Evolutionary conservation across 1,140 invertebrate species (phyloP).

Genomic region (Sycophaga agraensis): DNA sequence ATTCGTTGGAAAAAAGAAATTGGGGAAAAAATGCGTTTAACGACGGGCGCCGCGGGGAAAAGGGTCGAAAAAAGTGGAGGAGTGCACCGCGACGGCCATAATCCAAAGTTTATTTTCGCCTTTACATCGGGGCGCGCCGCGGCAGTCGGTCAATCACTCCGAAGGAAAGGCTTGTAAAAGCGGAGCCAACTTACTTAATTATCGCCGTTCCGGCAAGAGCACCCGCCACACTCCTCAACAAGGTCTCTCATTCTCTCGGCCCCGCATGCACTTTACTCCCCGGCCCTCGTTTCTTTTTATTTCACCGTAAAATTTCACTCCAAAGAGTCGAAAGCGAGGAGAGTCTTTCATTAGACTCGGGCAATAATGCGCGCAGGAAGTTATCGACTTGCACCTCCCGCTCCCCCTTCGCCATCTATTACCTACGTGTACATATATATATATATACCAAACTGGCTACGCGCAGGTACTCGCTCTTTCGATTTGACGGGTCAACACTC

Average conservation of each 20-base stretch:
- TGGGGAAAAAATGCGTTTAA: too few relatives aligned
- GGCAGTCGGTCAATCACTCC: too few relatives aligned
- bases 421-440: too few relatives aligned
- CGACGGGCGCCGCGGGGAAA: too few relatives aligned
- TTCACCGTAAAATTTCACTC: conserved; percentile 9
- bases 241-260: conserved; percentile 1
- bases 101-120: too few relatives aligned
- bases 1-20: too few relatives aligned
- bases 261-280: conserved; percentile 6
- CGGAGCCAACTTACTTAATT: conserved; percentile 12
- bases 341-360: conserved; percentile 14
- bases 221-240: not conserved
- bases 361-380: conserved; percentile 11
- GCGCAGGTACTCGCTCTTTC: too few relatives aligned
- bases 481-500: too few relatives aligned
- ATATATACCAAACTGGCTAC: too few relatives aligned
- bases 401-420: not conserved
- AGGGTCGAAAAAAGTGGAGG: too few relatives aligned
- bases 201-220: conserved; percentile 11
- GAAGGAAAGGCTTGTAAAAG: conserved; percentile 4
- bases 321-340: not conserved
- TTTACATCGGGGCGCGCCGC: too few relatives aligned
- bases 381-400: not conserved
- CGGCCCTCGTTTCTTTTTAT: not conserved
- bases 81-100: too few relatives aligned